Base-by-base conservation (phyloP, 92 coral and sea anemone species). In the Desmophyllum pertusum region DNA sequence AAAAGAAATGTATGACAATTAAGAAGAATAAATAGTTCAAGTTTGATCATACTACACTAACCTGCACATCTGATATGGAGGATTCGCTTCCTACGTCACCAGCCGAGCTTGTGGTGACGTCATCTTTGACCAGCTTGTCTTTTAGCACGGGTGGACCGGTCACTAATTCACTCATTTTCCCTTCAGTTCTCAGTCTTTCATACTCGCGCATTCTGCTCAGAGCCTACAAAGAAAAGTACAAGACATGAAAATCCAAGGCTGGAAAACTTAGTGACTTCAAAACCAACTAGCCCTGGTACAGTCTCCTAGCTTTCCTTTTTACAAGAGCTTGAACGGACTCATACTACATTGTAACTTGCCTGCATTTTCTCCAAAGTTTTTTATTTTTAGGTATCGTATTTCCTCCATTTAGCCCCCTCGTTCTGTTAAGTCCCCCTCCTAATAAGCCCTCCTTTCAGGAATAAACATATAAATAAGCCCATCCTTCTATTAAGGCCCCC, bases 21-120 rank as follows among this genome's bases (percentile, higher is more conserved):
- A n/a, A n/a, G n/a, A n/a, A n/a, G n/a, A n/a, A n/a, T n/a, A n/a
- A n/a, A n/a, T n/a, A n/a, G n/a, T n/a, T n/a, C n/a, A n/a, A n/a
- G n/a, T n/a, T n/a, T n/a, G n/a, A n/a, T n/a, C n/a, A n/a, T n/a
- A n/a, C n/a, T n/a, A n/a, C n/a, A 73, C 91, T 35, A 63, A 97
- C 99, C 95, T 97, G 99, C 10, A 94, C 94, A 78, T 97, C 99
- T n/a, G 99, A 95, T 76, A 94, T 87, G 5, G 99, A 94, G 7
- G 99, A 97, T 72, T 97, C 99, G 73, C 99, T 97, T 29, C 95
- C 98, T 14, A 97, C 90, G 67, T 97, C 99, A 66, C 99, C 98
- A 84, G 98, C 98, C 0, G 99, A 97, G 70, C 98, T 96, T 13
- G 97, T 94, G 29, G 96, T 93, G 61, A 93, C 95, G 25, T 97